Evolutionary conservation across 2,797 vertebrate species (phyloP).

Genomic region (Hafferia zeledoni): DNA sequence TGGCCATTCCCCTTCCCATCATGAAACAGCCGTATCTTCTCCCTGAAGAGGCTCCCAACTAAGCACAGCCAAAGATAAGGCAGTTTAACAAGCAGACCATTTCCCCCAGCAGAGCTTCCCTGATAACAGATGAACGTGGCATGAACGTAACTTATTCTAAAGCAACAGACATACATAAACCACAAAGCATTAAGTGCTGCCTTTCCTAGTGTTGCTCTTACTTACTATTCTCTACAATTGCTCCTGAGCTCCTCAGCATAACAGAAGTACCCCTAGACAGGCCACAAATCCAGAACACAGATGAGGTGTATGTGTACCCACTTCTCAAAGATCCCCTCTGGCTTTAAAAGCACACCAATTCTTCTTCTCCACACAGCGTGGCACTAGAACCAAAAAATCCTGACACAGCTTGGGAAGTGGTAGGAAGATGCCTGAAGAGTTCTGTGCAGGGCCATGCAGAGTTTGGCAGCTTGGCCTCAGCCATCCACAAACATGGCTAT

Average conservation of each 20-base stretch:
- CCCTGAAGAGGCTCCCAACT: neutral
- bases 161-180: neutral
- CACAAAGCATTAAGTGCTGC: neutral
- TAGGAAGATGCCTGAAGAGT: neutral
- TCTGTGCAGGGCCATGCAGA: neutral
- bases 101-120: neutral
- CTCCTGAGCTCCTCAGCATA: neutral
- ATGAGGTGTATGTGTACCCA: fast-evolving
- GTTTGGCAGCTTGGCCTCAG: neutral
- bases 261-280: neutral
- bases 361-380: neutral
- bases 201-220: neutral
- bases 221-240: neutral
- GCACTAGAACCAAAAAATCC: neutral
- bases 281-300: neutral
- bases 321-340: neutral
- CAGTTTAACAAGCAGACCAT: neutral
- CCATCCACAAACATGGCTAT: neutral
- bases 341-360: neutral
- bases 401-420: neutral
- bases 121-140: neutral
- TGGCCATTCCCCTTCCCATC: neutral
- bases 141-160: fast-evolving
- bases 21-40: fast-evolving
- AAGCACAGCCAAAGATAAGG: neutral